Evolutionary conservation across 2,113 vertebrate genomes (phyloP).

Genomic region (Oenanthe melanoleuca): DNA sequence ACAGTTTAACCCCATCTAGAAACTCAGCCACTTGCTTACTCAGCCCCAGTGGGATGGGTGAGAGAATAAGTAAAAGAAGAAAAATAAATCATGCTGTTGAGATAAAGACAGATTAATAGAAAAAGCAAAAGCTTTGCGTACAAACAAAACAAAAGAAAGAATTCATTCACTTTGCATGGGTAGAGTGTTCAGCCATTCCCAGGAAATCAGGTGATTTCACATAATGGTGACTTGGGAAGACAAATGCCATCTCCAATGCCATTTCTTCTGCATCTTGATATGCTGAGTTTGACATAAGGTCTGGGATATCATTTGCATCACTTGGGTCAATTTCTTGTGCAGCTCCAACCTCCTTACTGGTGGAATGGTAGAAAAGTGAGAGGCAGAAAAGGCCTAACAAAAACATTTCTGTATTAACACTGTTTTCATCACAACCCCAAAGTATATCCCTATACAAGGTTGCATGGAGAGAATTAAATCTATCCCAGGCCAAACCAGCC

Average conservation of each 20-base stretch:
- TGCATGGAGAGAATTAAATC: not conserved
- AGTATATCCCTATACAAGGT: not conserved
- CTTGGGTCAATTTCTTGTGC: not conserved
- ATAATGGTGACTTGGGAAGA: not conserved
- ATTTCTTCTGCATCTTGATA: not conserved
- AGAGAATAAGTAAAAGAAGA: not conserved
- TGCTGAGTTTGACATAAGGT: not conserved
- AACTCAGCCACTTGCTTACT: fast-evolving
- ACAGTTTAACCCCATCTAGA: fast-evolving
- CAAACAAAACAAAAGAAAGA: not conserved
- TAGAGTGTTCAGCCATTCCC: not conserved
- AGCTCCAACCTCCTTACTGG: fast-evolving
- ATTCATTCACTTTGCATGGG: fast-evolving
- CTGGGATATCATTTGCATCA: not conserved
- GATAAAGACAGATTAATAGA: not conserved
- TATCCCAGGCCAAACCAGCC: not conserved
- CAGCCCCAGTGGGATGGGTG: fast-evolving
- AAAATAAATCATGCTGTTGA: not conserved
- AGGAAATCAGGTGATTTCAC: no score
- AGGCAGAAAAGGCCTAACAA: not conserved
- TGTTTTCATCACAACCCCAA: not conserved
- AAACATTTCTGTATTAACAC: not conserved
- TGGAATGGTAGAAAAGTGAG: not conserved
- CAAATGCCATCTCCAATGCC: fast-evolving
- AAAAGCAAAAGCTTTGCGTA: fast-evolving